A percentile compares a stretch with the other conserved stretches of the same genome.
Evolutionary conservation across 2,797 vertebrate genomes (phyloP).

Genomic region (Chelmon rostratus): DNA sequence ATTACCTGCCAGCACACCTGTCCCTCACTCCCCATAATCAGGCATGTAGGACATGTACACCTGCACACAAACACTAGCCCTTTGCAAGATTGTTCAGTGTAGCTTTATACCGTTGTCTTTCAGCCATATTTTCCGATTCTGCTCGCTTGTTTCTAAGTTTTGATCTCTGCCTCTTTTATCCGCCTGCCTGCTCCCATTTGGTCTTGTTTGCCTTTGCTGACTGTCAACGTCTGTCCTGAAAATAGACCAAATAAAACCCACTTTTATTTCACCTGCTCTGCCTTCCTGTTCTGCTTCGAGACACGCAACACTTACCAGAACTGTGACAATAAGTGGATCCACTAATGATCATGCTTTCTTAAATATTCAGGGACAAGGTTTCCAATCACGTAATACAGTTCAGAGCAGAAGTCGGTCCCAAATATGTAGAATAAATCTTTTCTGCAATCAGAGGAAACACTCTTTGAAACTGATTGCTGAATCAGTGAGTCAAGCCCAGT

Average conservation of each 20-base stretch:
- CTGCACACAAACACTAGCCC: not conserved
- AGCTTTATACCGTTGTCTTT: not conserved
- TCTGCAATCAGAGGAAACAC: slow-evolving; percentile 8
- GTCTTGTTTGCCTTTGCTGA: slow-evolving; percentile 1
- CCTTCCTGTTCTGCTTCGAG: not conserved
- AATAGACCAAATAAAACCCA: not conserved
- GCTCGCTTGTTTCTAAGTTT: not conserved
- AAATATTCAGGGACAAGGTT: slow-evolving; percentile 5
- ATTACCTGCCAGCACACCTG: slow-evolving; percentile 34
- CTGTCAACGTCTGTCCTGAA: slow-evolving; percentile 20
- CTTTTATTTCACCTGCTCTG: not conserved
- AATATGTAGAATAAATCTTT: slow-evolving; percentile 18
- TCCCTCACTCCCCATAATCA: not conserved
- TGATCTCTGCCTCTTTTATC: not conserved
- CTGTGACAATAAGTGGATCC: not conserved
- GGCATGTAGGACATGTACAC: not conserved
- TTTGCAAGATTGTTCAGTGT: not conserved
- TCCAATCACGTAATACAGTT: slow-evolving; percentile 17
- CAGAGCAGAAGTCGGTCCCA: slow-evolving; percentile 5
- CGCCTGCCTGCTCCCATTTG: slow-evolving; percentile 1
- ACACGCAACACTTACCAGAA: not conserved
- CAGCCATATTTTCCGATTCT: slow-evolving; percentile 15
- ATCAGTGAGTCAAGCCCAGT: slow-evolving; percentile 37
- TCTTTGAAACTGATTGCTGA: slow-evolving; percentile 19
- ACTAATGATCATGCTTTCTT: not conserved